Base-by-base conservation (phyloP, 2,888 invertebrate species). In the Callinectes sapidus region DNA sequence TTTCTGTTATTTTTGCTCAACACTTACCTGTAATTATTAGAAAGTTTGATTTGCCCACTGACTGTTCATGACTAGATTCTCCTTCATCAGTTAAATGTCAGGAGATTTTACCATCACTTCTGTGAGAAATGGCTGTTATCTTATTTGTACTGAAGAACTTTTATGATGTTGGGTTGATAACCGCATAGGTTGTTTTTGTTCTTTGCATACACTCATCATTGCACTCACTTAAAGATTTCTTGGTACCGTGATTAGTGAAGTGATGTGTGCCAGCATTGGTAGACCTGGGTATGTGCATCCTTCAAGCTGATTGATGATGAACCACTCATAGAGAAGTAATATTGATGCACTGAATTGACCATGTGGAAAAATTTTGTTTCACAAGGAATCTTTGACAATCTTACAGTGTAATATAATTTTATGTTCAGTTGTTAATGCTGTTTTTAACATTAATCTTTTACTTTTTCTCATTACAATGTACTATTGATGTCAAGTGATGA, bases 61-160 rank as follows among this genome's bases (percentile, higher is more conserved):
- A 35, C 35, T 81, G 16, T 81, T 16, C 32, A n/a, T 81, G 81
- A 81, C 81, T 35, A 35, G 81, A 81, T 81, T 81, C 81, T 81
- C 81, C 28, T 35, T 81, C 81, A 81, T 81, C 35, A 35, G 35
- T 35, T 81, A 35, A 81, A 13, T 81, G 35, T 81, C 81, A 35
- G 32, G 35, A 81, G 81, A 16, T 81, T 81, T 81, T 32, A 81
- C 35, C 71, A 77, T 1, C 81, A 81, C 81, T 81, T 81, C 0
- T 0, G 1, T 35, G 16, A 81, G 5, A 81, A 35, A 81, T 35
- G 81, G 35, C 81, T 81, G 81, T 81, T 81, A 32, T 16, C 35
- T 81, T 81, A 81, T 71, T 71, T 81, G 35, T 81, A 81, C 81
- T 81, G 32, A 81, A 81, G 71, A 28, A 71, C 28, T 81, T 81